A percentile compares a stretch with the other conserved stretches of the same genome.
phyloP scores from a whole-genome alignment of 2,888 invertebrate species.

The Podabrus alpinus region DNA sequence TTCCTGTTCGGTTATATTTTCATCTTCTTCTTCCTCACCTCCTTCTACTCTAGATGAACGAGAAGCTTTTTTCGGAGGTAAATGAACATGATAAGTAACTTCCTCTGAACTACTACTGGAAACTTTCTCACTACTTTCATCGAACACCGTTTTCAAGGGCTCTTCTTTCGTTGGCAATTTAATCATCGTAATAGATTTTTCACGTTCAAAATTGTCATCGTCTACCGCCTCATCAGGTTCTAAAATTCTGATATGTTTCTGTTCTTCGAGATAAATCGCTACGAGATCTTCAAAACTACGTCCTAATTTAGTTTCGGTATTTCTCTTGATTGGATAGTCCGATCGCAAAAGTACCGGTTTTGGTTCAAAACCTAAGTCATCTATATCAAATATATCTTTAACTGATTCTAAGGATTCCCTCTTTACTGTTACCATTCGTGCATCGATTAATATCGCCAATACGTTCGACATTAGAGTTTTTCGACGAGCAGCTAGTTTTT shows the following conservation, averaged over 20 bases:
- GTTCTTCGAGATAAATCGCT: neutral
- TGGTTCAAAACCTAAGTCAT: conserved; percentile 70
- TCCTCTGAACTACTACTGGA: neutral
- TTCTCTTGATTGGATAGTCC: conserved; percentile 43
- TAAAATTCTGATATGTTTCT: neutral
- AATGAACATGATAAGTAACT: neutral
- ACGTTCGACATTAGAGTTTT: conserved; percentile 58
- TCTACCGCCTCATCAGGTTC: neutral
- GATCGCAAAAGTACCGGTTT: conserved; percentile 49
- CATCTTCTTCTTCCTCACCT: neutral
- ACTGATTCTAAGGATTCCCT: conserved; percentile 55
- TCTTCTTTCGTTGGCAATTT: neutral
- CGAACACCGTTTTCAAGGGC: neutral
- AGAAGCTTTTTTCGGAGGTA: neutral
- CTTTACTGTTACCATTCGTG: conserved; percentile 48
- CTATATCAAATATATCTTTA: conserved; percentile 62
- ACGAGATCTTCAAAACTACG: conserved; percentile 35
- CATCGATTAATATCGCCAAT: conserved; percentile 44
- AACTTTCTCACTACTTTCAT: neutral
- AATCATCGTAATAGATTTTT: neutral
- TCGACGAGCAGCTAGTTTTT: conserved; percentile 59
- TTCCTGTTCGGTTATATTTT: too few relatives aligned
- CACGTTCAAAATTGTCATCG: neutral
- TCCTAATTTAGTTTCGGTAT: conserved; percentile 44
- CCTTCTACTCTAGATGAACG: neutral